A percentile compares a stretch with the other conserved stretches of the same genome.
These are phyloP conservation scores for Drosophila limbata DNA, from an alignment of 2,888 invertebrate species.

Conservation along the genomic window DNA sequence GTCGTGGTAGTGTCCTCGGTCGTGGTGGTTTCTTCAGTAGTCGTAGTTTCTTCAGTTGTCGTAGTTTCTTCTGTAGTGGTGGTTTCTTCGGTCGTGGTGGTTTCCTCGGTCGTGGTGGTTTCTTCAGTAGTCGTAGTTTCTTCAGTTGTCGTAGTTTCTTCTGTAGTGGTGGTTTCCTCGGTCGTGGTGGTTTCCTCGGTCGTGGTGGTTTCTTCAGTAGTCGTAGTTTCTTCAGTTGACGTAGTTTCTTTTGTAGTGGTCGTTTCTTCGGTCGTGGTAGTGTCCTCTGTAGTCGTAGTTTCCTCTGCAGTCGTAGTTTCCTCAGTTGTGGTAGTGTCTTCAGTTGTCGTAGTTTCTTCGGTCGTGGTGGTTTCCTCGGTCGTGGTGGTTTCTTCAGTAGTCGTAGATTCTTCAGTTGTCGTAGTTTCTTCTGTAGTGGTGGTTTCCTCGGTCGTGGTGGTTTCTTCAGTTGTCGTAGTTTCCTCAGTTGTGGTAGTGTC, in stretches of 20 bases:
- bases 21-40: background rate
- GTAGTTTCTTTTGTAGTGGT: background rate
- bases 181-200: background rate
- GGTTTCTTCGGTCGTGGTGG: background rate
- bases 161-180: background rate
- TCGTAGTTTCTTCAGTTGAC: background rate
- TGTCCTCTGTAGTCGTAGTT: background rate
- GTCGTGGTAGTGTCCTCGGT: background rate
- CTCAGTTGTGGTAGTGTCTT: background rate
- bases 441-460: background rate
- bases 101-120: background rate
- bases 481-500: background rate
- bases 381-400: background rate
- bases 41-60: background rate
- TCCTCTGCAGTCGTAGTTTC: background rate
- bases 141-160: background rate
- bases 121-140: background rate
- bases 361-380: background rate
- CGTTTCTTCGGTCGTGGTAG: background rate
- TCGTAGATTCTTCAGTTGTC: background rate
- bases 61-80: background rate
- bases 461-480: conserved; percentile 1
- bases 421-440: background rate
- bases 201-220: background rate
- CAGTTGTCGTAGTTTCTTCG: background rate